These are phyloP conservation scores for Phallusia fumigata DNA, from an alignment of 23 tunicate genomes.

Conservation along the genomic window DNA sequence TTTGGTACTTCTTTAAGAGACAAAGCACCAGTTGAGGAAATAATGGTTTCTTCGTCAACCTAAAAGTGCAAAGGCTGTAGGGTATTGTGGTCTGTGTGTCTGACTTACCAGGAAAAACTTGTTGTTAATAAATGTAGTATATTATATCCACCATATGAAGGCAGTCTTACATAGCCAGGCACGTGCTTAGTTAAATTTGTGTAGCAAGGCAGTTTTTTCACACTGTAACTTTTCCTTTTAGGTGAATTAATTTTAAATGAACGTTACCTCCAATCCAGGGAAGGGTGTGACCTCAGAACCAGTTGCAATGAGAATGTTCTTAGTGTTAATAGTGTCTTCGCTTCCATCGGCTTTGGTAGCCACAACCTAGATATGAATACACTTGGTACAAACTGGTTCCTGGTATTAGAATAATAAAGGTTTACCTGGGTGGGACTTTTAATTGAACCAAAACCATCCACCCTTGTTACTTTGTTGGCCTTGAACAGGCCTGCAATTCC, in stretches of 20 bases:
- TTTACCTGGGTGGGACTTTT: conserved; percentile 79
- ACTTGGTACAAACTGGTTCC: too few species aligned
- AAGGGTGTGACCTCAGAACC: conserved; percentile 99
- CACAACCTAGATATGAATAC: conserved; percentile 33
- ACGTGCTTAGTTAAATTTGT: too few species aligned
- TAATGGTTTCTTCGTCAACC: conserved; percentile 94
- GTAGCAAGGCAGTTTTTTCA: too few species aligned
- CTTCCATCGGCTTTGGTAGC: conserved; percentile 71
- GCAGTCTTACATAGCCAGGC: too few species aligned
- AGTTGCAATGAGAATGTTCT: conserved; percentile 89
- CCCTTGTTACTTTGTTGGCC: conserved; percentile 79
- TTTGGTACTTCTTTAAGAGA: conserved; percentile 87
- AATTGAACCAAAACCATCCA: conserved; percentile 80
- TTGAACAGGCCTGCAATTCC: conserved; percentile 94
- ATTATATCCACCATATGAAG: too few species aligned
- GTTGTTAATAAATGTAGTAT: too few species aligned
- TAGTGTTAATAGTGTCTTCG: conserved; percentile 77
- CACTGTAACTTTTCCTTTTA: too few species aligned
- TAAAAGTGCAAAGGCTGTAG: neutral
- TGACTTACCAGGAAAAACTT: too few species aligned
- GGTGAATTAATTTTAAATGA: too few species aligned
- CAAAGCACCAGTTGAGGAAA: conserved; percentile 95
- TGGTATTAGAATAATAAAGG: too few species aligned
- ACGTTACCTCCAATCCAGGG: conserved; percentile 85
- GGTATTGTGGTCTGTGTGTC: too few species aligned